A percentile compares a stretch with the other conserved stretches of the same genome.
phyloP scores from a whole-genome alignment of 2,888 invertebrate genomes.

The Cephus nigrinus region DNA sequence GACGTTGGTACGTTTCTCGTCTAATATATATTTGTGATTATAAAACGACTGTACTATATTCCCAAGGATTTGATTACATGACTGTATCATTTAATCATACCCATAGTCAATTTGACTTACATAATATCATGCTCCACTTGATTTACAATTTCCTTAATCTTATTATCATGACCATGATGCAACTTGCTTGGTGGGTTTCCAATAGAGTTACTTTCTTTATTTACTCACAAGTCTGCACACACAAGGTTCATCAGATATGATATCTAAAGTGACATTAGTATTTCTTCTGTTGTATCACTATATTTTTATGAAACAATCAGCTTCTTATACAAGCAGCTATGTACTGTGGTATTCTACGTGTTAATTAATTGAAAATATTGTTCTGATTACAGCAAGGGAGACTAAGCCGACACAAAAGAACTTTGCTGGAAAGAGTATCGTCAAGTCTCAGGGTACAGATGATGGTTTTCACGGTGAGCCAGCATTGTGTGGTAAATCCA shows the following conservation, averaged over 20 bases:
- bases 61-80: not conserved
- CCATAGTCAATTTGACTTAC: not conserved
- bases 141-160: not conserved
- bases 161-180: not conserved
- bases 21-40: not conserved
- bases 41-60: not conserved
- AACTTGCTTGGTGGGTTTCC: not conserved
- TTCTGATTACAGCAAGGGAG: slow-evolving; percentile 29
- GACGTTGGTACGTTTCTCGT: slow-evolving; percentile 10
- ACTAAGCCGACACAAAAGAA: slow-evolving; percentile 26
- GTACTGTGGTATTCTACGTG: not conserved
- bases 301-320: not conserved
- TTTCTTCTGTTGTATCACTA: not conserved
- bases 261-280: not conserved
- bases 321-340: not conserved
- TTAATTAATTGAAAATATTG: not conserved
- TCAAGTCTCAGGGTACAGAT: slow-evolving; percentile 73
- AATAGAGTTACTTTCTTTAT: not conserved
- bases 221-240: not conserved
- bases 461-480: slow-evolving; percentile 74
- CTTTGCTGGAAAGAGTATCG: slow-evolving; percentile 38
- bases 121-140: not conserved
- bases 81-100: not conserved
- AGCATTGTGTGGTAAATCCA: slow-evolving; percentile 76
- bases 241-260: not conserved